phyloP scores from a whole-genome alignment of 2,113 vertebrate genomes.

The Puntigrus tetrazona region DNA sequence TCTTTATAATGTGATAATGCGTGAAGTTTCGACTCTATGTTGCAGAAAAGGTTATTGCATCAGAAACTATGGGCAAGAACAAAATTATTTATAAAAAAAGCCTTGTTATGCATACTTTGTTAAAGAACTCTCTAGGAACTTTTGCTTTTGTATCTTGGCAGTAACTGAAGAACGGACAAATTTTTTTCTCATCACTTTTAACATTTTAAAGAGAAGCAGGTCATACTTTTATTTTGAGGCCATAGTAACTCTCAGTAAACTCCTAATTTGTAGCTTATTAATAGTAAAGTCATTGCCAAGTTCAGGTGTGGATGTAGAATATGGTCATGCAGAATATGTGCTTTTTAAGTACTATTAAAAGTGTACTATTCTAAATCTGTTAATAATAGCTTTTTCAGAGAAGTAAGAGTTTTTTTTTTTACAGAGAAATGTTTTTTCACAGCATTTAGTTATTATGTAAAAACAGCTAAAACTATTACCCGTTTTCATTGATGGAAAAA shows the following conservation, averaged over 20 bases:
- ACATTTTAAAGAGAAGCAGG: constrained; percentile 44
- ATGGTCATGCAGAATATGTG: too few species aligned
- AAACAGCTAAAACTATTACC: not conserved
- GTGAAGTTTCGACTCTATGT: not conserved
- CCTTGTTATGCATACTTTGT: constrained; percentile 43
- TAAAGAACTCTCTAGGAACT: constrained; percentile 62
- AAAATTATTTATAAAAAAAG: constrained; percentile 50
- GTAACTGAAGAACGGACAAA: constrained; percentile 45
- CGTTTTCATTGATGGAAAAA: not conserved
- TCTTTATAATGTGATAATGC: not conserved
- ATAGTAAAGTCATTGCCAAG: too few species aligned
- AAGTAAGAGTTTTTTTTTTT: too few species aligned
- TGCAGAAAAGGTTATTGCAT: constrained; percentile 38
- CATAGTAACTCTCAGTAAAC: too few species aligned
- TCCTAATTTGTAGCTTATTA: too few species aligned
- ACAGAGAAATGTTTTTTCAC: not conserved
- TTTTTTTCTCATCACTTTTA: constrained; percentile 49
- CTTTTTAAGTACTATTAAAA: too few species aligned
- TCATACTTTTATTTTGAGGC: too few species aligned
- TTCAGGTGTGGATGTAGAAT: too few species aligned
- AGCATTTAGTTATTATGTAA: not conserved
- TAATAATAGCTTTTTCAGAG: too few species aligned
- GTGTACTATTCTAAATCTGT: too few species aligned
- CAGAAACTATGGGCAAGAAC: constrained; percentile 35
- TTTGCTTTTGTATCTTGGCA: constrained; percentile 70